These are phyloP conservation scores for Papilio polyxenes DNA, from an alignment of 1,140 invertebrate species.

Conservation along the genomic window DNA sequence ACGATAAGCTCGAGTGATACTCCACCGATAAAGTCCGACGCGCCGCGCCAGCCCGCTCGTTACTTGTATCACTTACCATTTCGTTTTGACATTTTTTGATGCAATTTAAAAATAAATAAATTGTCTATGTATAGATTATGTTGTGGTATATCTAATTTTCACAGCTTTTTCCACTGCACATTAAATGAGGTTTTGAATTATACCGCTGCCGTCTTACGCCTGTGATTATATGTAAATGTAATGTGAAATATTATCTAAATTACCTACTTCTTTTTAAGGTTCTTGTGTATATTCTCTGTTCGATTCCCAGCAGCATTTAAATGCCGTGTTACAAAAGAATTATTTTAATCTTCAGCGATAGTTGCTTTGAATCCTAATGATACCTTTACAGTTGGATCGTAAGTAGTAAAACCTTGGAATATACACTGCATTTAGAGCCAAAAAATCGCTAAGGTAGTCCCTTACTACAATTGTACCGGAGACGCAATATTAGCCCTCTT, in stretches of 20 bases:
- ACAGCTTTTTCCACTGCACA: not conserved
- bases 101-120: not conserved
- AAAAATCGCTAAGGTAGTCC: not conserved
- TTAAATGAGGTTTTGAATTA: slow-evolving; percentile 7
- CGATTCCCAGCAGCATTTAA: not conserved
- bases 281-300: no score
- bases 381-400: not conserved
- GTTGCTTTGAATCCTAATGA: not conserved
- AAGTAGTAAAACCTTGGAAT: not conserved
- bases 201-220: not conserved
- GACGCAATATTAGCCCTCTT: no score
- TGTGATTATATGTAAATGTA: not conserved
- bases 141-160: not conserved
- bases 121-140: not conserved
- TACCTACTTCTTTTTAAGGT: not conserved
- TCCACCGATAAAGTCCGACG: slow-evolving; percentile 43
- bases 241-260: not conserved
- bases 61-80: slow-evolving; percentile 14
- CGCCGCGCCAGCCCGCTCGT: slow-evolving; percentile 8
- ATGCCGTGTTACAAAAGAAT: not conserved
- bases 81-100: slow-evolving; percentile 13
- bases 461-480: not conserved
- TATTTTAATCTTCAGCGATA: no score
- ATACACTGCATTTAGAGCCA: not conserved
- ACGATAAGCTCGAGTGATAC: slow-evolving; percentile 47